Evolutionary conservation across 2,797 vertebrate genomes (phyloP), one percentile per base, ranked within the genome.

Genomic region (Malurus leucopterus): DNA sequence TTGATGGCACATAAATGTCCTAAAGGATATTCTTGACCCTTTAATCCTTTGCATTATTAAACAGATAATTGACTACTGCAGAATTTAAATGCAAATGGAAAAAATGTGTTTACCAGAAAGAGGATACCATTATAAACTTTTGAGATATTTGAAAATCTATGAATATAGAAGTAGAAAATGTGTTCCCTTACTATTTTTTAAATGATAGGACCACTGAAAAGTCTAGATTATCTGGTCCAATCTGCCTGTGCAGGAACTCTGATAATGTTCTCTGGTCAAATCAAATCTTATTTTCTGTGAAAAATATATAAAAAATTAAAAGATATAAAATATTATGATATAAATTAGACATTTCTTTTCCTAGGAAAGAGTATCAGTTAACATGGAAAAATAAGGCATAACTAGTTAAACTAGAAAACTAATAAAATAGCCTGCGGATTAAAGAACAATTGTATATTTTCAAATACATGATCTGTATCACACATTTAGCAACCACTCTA

Each of bases 381-480:
- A 55, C 36, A 41, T 23, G 24, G 80, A 62, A 90, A 89, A 87
- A 43, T 58, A 77, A 69, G 15, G 10, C 9, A 49, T 27, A 67
- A 62, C 8, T 54, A 41, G 5, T 64, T 62, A 69, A 78, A 59
- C 13, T 30, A 61, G 46, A 9, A 69, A 74, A 34, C 15, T 34
- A 54, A 59, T 10, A 80, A 77, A 40, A 49, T 24, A 0, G 29
- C 4, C 4, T 14, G 7, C 2, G 2, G 1, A 1, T 18, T 32
- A 68, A 71, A 70, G 18, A 81, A 29, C 11, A 27, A 13, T 21
- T 43, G 3, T 15, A 5, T 83, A 32, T 72, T 85, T 82, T 69
- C 18, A 34, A 61, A 61, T 29, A 40, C 8, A 3, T 53, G 12
- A 67, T 46, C 29, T 41, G 11, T 22, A 49, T 18, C 38, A 36